Percentiles rank a stretch among this genome's conserved stretches.
Evolutionary conservation across 2,888 invertebrate species (phyloP).

Genomic region (Ecdyonurus torrentis): DNA sequence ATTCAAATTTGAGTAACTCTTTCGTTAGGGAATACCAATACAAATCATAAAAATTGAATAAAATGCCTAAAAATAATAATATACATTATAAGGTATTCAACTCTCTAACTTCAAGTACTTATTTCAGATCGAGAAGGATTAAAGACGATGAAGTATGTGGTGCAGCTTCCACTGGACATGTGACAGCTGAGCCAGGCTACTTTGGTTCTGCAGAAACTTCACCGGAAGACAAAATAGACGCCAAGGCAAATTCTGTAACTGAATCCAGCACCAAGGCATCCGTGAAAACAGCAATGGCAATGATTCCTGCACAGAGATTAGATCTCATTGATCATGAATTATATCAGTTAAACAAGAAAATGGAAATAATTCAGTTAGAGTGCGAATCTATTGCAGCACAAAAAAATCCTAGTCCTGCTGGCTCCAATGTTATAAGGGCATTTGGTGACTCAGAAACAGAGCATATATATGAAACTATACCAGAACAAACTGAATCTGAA

Average conservation of each 20-base stretch:
- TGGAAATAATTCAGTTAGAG: constrained; percentile 39
- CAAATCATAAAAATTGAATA: too few species aligned
- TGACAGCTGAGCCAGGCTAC: neutral
- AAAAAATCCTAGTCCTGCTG: neutral
- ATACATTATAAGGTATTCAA: too few species aligned
- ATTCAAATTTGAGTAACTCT: too few species aligned
- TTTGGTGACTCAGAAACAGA: constrained; percentile 29
- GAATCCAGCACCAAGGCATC: neutral
- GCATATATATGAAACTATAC: constrained; percentile 48
- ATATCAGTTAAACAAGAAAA: constrained; percentile 35
- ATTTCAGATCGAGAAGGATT: too few species aligned
- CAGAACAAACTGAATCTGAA: constrained; percentile 33
- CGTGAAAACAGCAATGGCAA: neutral
- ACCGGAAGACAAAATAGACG: neutral
- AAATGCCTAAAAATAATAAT: too few species aligned
- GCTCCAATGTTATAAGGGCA: neutral
- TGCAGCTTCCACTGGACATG: neutral
- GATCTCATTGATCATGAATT: constrained; percentile 32
- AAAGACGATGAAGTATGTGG: too few species aligned
- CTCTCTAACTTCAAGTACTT: too few species aligned
- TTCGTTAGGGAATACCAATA: too few species aligned
- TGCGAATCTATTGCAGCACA: constrained; percentile 19
- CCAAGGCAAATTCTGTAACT: neutral
- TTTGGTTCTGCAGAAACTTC: neutral
- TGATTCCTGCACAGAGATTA: neutral